Evolutionary conservation across 53 echinoderm and acorn worm species (phyloP).

Genomic region (Arbacia lixula): DNA sequence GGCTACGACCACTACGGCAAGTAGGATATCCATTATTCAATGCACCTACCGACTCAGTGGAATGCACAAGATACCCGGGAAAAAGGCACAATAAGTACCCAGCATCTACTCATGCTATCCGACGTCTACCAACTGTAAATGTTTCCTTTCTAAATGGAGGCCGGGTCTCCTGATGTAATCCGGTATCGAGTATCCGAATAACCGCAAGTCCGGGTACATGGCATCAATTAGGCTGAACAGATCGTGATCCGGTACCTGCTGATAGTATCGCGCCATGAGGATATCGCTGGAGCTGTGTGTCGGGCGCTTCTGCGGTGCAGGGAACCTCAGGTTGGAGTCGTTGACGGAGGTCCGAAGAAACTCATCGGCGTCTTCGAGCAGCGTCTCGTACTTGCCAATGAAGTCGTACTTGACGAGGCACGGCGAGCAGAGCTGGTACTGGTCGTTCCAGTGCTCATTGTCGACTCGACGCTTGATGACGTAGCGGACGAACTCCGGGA

Average conservation of each 20-base stretch:
- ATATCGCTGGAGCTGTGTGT: constrained; percentile 17
- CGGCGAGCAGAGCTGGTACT: constrained; percentile 29
- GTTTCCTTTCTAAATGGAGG: neutral
- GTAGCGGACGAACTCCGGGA: constrained; percentile 35
- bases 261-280: constrained; percentile 4
- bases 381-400: constrained; percentile 45
- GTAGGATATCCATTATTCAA: too few relatives aligned
- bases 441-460: constrained; percentile 53
- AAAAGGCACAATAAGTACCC: neutral
- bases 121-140: constrained; percentile 3
- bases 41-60: too few relatives aligned
- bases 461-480: constrained; percentile 4
- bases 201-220: constrained; percentile 26
- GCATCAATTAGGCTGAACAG: neutral
- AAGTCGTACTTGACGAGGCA: constrained; percentile 49
- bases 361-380: constrained; percentile 1
- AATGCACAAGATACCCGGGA: too few relatives aligned
- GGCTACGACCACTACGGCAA: too few relatives aligned
- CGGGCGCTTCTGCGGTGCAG: constrained; percentile 14
- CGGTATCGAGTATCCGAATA: constrained; percentile 38
- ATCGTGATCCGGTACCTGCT: constrained; percentile 2
- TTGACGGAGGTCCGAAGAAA: constrained; percentile 19
- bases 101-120: neutral
- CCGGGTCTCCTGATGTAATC: neutral
- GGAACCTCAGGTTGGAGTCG: constrained; percentile 13